Base-by-base conservation (phyloP, 2,113 vertebrate genomes). In the Zeus faber region DNA sequence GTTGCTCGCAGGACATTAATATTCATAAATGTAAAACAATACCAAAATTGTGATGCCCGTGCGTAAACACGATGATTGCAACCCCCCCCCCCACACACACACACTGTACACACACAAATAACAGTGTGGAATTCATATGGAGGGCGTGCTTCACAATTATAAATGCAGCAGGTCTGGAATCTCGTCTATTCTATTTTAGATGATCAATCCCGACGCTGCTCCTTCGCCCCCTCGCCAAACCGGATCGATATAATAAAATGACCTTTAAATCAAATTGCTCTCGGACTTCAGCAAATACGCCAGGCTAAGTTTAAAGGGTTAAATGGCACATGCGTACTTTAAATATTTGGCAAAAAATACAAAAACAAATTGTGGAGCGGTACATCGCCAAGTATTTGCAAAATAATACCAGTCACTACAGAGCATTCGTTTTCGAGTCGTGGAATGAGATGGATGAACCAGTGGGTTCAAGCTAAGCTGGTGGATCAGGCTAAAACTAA, bases 251-350 rank as follows among this genome's bases (percentile, higher is more conserved):
- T 72, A 71, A 87, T 83, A 86, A 87, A 88, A 86, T 87, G 85
- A 89, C 88, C 88, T 89, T 89, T 88, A 88, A 90, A 88, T 90
- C 85, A 90, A 86, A 90, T 88, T 85, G 86, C 85, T 85, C 80
- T 82, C 84, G 85, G 82, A 85, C 85, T 78, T 66, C 67, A 76
- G 82, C 60, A 73, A 72, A 81, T 62, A 72, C 77, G 80, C 79
- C 77, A 75, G 74, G 76, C 69, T 60, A 58, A 67, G 79, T 65
- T 80, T 76, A 83, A 81, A 81, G 79, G 80, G 87, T 90, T 89
- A 85, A 69, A 83, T 81, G 59, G 72, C 62, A 61, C 58, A n/a
- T 33, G 69, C 49, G 50, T 45, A 57, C 74, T 54, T 67, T 71
- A 66, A 49, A 25, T 13, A 24, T 49, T 53, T 14, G 47, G 51